Percentiles rank a stretch among this genome's conserved stretches.
Conservation (phyloP, 2,113 vertebrate species). For the Helogale parvula region DNA sequence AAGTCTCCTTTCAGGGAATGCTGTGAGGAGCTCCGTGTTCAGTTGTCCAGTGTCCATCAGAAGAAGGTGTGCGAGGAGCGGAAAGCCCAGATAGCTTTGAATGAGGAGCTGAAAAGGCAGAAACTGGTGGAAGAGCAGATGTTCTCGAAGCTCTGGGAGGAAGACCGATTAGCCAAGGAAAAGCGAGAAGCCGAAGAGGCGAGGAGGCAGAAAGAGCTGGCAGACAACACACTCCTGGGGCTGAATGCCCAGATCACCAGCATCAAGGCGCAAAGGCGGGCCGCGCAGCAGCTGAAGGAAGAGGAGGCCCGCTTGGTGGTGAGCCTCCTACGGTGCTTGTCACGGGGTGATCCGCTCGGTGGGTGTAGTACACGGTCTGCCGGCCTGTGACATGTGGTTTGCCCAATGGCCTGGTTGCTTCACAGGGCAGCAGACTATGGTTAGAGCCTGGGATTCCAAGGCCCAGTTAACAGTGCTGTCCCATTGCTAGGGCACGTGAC, state of each 20-base stretch:
- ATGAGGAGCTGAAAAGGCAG: constrained; percentile 77
- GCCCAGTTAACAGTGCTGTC: not conserved
- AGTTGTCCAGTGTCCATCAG: constrained; percentile 68
- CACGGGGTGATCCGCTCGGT: fast-evolving
- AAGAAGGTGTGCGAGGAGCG: constrained; percentile 84
- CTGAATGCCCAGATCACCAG: constrained; percentile 82
- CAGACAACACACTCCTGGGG: constrained; percentile 62
- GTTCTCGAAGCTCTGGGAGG: constrained; percentile 88
- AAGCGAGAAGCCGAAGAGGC: constrained; percentile 65
- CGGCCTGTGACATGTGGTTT: not conserved
- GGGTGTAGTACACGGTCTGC: fast-evolving
- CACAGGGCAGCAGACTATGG: not conserved
- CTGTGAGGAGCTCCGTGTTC: constrained; percentile 87
- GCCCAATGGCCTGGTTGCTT: not conserved
- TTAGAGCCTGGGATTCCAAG: not conserved
- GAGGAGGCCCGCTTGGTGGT: constrained; percentile 90
- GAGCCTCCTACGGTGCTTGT: not conserved
- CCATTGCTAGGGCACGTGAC: not conserved
- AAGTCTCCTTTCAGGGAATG: constrained; percentile 83
- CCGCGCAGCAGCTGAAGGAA: constrained; percentile 80
- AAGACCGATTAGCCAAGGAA: constrained; percentile 89
- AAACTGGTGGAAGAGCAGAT: constrained; percentile 85
- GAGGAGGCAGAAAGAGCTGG: constrained; percentile 59
- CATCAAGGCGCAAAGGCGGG: constrained; percentile 72
- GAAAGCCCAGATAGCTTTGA: constrained; percentile 86